phyloP scores from a whole-genome alignment of 2,113 vertebrate genomes.

The Oophaga pumilio region DNA sequence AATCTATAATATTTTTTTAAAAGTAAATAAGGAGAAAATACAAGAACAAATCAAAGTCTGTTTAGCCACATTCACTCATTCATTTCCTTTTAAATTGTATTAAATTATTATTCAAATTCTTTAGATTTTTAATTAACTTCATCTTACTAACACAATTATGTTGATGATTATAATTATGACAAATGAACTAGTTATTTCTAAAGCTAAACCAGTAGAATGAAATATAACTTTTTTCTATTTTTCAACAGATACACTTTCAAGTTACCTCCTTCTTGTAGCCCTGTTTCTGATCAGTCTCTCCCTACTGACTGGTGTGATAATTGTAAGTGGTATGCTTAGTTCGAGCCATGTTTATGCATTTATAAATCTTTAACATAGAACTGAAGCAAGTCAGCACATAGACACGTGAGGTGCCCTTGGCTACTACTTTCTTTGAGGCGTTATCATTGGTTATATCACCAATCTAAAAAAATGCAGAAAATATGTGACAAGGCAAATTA shows the following conservation, averaged over 20 bases:
- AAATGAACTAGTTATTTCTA: neutral
- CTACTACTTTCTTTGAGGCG: too few relatives aligned
- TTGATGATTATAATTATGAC: neutral
- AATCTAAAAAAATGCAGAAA: too few relatives aligned
- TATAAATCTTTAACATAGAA: neutral
- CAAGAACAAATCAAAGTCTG: neutral
- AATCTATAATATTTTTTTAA: neutral
- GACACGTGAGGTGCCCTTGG: neutral
- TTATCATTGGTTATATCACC: too few relatives aligned
- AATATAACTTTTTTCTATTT: neutral
- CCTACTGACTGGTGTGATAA: slow-evolving; percentile 71
- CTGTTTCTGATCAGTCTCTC: slow-evolving; percentile 74
- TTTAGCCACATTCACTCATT: neutral
- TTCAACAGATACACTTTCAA: slow-evolving; percentile 72
- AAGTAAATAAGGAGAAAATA: neutral
- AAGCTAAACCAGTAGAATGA: neutral
- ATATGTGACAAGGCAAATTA: too few relatives aligned
- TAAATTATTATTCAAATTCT: neutral
- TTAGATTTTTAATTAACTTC: neutral
- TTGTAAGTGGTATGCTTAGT: slow-evolving; percentile 62
- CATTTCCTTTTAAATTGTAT: neutral
- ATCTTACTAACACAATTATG: neutral
- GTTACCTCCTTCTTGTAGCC: slow-evolving; percentile 73
- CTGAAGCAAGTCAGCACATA: neutral
- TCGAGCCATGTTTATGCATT: neutral